Base-by-base conservation (phyloP, 2,888 invertebrate genomes). In the Bembecia ichneumoniformis region DNA sequence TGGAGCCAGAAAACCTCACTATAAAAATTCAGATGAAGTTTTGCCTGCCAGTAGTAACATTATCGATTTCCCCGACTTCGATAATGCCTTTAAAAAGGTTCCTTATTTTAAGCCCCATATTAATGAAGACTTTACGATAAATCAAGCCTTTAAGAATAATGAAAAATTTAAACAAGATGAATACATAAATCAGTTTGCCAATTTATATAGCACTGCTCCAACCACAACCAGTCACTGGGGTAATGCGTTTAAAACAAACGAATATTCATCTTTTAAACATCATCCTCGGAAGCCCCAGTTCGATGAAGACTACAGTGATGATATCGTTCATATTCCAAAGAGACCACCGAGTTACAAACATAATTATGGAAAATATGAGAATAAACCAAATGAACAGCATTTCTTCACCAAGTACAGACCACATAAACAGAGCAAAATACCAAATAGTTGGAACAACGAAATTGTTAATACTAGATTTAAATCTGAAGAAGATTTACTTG, bases 401-500 rank as follows among this genome's bases (percentile, higher is more conserved):
- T 57, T 52, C 13, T 60, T 66, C 36, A 56, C 58, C 34, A 69
- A 62, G 52, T 64, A 71, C 35, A 69, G 70, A 57, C 75, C 76
- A 11, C 59, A 71, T 47, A 77, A 74, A 61, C 51, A 58, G 13
- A 74, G 57, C 45, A 73, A 63, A 58, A 69, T 68, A 55, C 62
- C 52, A 34, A 73, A 59, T 50, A 80, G 81, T 50, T 82, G 82
- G 82, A 66, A 61, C 35, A 76, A 73, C 59, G 78, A 83, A 54
- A 60, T 64, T 45, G 56, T 66, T 16, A 68, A 63, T 35, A 77
- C 66, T 15, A 70, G 77, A 58, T 87, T 75, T 53, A 83, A 84
- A 59, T 76, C 80, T 1, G 87, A 87, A 64, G 87, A 87, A 62
- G 86, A 86, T 66, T 71, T 87, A 50, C 57, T 87, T 48, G 86